phyloP scores from a whole-genome alignment of 2,113 vertebrate genomes.

The Probosciger aterrimus region DNA sequence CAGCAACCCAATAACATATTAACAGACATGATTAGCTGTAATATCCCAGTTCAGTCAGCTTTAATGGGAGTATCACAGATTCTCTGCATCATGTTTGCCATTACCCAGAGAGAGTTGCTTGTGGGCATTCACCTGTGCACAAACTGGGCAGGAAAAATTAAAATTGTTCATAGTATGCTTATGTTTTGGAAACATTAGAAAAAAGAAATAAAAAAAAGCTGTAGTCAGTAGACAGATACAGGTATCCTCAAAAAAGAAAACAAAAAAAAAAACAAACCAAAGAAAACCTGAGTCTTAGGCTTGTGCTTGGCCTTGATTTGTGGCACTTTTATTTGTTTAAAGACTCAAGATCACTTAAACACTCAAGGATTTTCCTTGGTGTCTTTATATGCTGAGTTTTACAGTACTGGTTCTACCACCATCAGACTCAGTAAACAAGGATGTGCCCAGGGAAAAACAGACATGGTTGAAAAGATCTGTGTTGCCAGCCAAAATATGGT shows the following conservation, averaged over 20 bases:
- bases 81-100: not conserved
- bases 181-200: conserved; percentile 23
- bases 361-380: not conserved
- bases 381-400: not conserved
- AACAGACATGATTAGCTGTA: not conserved
- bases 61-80: not conserved
- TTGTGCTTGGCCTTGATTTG: conserved; percentile 34
- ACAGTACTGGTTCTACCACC: not conserved
- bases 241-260: not conserved
- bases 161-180: not conserved
- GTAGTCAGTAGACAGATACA: not conserved
- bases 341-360: not conserved
- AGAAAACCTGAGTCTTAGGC: not conserved
- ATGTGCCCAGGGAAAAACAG: conserved; percentile 49
- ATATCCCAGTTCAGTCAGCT: not conserved
- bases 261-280: not conserved
- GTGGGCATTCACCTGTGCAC: conserved; percentile 45
- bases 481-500: conserved; percentile 25
- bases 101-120: not conserved
- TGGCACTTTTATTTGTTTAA: conserved; percentile 17
- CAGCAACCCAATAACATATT: not conserved
- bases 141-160: not conserved
- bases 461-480: conserved; percentile 10
- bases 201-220: conserved; percentile 1
- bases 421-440: conserved; percentile 32